phyloP scores from a whole-genome alignment of 1,140 invertebrate species.

The Drosophila kohkoa region DNA sequence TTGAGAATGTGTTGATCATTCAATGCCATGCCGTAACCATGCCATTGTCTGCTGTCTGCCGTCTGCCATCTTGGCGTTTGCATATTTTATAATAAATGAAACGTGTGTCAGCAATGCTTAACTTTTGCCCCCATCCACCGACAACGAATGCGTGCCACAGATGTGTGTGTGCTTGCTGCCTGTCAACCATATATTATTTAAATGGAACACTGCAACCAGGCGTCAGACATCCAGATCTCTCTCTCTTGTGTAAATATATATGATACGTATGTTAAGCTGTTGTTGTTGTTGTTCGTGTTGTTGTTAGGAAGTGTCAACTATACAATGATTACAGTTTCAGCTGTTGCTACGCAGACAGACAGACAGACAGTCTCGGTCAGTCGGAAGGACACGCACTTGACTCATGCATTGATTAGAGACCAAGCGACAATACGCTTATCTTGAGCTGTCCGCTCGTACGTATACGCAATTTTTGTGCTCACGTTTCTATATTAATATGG shows the following conservation, averaged over 20 bases:
- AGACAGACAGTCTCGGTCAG: slow-evolving; percentile 1
- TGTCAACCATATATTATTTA: slow-evolving; percentile 65
- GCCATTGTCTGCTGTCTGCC: background rate
- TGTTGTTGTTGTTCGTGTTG: slow-evolving; percentile 24
- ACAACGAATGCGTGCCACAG: background rate
- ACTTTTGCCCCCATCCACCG: slow-evolving; percentile 41
- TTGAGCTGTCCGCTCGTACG: background rate
- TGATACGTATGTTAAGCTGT: slow-evolving; percentile 26
- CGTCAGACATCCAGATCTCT: slow-evolving; percentile 24
- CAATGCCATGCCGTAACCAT: background rate
- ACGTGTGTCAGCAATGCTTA: slow-evolving; percentile 80
- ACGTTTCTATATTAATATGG: slow-evolving; percentile 68
- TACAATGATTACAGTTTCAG: slow-evolving; percentile 48
- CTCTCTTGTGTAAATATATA: slow-evolving; percentile 40
- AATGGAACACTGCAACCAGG: slow-evolving; percentile 66
- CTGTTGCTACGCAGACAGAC: slow-evolving; percentile 4
- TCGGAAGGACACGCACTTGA: slow-evolving; percentile 34
- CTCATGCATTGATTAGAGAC: slow-evolving; percentile 53
- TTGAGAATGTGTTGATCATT: slow-evolving; percentile 72
- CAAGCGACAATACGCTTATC: slow-evolving; percentile 26
- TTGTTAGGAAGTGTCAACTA: slow-evolving; percentile 49
- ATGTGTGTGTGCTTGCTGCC: slow-evolving; percentile 26
- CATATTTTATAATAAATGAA: slow-evolving; percentile 83
- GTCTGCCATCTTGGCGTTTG: slow-evolving; percentile 41
- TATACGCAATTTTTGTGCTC: slow-evolving; percentile 35